Evolutionary conservation across 2,888 invertebrate species (phyloP), one percentile per base, ranked within the genome.

Genomic region (Megalurothrips usitatus): DNA sequence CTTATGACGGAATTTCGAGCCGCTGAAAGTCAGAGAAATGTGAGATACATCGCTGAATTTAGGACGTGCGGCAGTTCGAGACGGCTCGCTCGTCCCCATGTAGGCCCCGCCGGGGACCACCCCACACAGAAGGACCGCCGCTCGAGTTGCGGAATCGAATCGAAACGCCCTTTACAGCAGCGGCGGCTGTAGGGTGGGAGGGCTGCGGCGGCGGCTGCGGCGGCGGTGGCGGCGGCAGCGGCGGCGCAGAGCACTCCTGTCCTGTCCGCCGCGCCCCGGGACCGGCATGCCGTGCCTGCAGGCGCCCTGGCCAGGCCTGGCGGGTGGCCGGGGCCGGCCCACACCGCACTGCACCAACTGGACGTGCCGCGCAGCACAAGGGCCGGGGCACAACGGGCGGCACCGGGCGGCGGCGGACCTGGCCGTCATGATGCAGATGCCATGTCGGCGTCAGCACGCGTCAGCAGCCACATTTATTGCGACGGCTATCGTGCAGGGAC

Each of bases 321-420:
- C 49, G 52, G 52, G 6, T 12, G 49, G 49, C 68, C 23, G 52
- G 0, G 68, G 26, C 68, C 23, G 23, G 10, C 34, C 6, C 34
- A 4, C 58, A 17, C 58, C n/a, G 68, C 68, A 75, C 68, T 75
- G 68, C 68, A 75, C 68, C 68, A 75, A 26, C 23, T 26, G 68
- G 68, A 75, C 68, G 23, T 75, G 68, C 68, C 2, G 63, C n/a
- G n/a, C 63, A n/a, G 68, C 23, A 23, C 68, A 23, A 23, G 68
- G 63, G 63, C 49, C 49, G 49, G 12, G 49, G 52, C 52, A 12
- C 52, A 52, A 52, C 6, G 58, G 58, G 14, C 58, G 19, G 58
- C 58, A 17, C 34, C 3, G 34, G 34, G 34, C 34, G 34, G 34
- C 34, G 34, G 34, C 3, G 34, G n/a, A n/a, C n/a, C n/a, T 6